phyloP scores from a whole-genome alignment of 2,888 invertebrate genomes.

The Drosophila anomelani region DNA sequence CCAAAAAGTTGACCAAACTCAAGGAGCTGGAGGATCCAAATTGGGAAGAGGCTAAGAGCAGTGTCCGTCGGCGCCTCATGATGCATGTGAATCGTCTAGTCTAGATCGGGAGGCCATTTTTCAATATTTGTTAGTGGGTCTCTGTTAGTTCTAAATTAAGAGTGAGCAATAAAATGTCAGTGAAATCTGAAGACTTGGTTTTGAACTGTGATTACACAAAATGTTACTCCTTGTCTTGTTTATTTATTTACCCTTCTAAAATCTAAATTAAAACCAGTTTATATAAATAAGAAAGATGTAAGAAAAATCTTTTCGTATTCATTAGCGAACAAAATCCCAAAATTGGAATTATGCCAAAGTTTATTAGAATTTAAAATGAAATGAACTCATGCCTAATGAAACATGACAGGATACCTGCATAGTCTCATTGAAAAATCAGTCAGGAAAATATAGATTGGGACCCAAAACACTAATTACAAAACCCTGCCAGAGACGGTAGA shows the following conservation, averaged over 20 bases:
- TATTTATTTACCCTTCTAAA: too few relatives aligned
- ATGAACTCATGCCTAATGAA: background rate
- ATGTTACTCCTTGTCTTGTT: too few relatives aligned
- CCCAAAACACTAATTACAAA: slow-evolving; percentile 25
- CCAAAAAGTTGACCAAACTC: background rate
- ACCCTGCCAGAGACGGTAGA: slow-evolving; percentile 8
- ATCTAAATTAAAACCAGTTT: too few relatives aligned
- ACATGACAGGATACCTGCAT: background rate
- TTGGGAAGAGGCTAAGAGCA: background rate
- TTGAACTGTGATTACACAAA: too few relatives aligned
- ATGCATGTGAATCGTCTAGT: background rate
- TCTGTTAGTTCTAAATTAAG: background rate
- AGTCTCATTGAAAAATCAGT: background rate
- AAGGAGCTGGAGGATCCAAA: too few relatives aligned
- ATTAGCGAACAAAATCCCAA: background rate
- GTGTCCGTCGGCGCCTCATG: background rate
- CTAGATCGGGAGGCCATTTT: background rate
- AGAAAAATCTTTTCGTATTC: background rate
- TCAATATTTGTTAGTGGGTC: background rate
- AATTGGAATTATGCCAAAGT: background rate
- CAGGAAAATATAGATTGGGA: slow-evolving; percentile 1
- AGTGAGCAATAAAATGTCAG: background rate
- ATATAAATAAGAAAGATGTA: too few relatives aligned
- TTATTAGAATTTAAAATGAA: background rate
- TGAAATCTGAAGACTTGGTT: too few relatives aligned